Evolutionary conservation across 2,113 vertebrate species (phyloP), one percentile per base, ranked within the genome.

Genomic region (Antechinus flavipes): DNA sequence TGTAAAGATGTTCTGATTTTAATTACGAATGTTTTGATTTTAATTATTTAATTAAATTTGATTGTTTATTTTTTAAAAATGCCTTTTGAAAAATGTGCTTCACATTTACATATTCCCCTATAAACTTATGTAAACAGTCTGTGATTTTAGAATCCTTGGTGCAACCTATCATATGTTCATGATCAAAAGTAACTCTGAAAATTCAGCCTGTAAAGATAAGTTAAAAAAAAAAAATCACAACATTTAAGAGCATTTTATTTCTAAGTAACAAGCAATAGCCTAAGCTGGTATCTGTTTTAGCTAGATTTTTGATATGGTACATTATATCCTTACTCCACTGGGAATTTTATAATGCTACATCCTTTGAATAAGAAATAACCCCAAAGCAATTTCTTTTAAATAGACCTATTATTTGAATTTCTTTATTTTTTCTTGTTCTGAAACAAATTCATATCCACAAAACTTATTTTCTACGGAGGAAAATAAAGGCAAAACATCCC

Each of bases 21-120:
- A 90, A 14, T 68, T 56, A 94, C 0, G 7, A n/a, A 61, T 0
- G 0, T 42, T 2, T 11, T 16, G 12, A 68, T 35, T 35, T 84
- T 84, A 42, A 84, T 76, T 76, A 76, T n/a, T 68, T 19, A 76
- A 76, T 84, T 84, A 84, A 84, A 23, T 42, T 68, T 35, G 58
- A 61, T 68, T 30, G 35, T 68, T 35, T 76, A 35, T 35, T 68
- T 35, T 49, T 49, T 52, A 11, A n/a, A 35, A 8, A 11, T 1
- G 56, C 19, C 22, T 47, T 1, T 1, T 0, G 2, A 61, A 49
- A 46, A 19, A 91, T 10, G 23, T 1, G 2, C 27, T 12, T 2
- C 26, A 0, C 8, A n/a, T 30, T 61, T 22, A 30, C 22, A 16
- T 0, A 11, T n/a, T 92, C 91, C 54, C 90, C 90, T 30, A 47